Evolutionary conservation across 2,888 invertebrate species (phyloP).

Genomic region (Rotaria macrura): DNA sequence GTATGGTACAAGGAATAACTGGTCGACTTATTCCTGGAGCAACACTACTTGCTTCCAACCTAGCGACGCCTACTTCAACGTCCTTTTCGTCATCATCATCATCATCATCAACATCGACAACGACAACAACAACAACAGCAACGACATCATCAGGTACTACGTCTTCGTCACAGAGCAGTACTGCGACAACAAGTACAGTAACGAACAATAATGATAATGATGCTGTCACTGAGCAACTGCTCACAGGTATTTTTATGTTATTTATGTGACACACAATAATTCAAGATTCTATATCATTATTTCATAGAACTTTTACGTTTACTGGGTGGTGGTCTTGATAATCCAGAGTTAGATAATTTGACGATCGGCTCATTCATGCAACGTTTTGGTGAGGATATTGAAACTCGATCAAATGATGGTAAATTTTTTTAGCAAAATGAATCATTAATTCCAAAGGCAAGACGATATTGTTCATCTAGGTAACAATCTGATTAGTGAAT

Average conservation of each 20-base stretch:
- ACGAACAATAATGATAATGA: not conserved
- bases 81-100: not conserved
- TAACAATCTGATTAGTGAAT: not conserved
- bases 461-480: no score
- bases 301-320: not conserved
- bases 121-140: not conserved
- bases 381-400: slow-evolving; percentile 10
- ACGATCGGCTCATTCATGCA: slow-evolving; percentile 8
- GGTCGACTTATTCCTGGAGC: slow-evolving; percentile 9
- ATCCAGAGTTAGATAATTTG: not conserved
- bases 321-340: not conserved
- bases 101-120: not conserved
- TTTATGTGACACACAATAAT: not conserved
- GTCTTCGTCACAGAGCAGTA: not conserved
- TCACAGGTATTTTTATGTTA: not conserved
- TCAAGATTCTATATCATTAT: not conserved
- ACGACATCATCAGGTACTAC: not conserved
- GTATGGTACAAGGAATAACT: slow-evolving; percentile 13
- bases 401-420: not conserved
- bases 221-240: not conserved
- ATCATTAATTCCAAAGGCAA: no score
- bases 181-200: not conserved
- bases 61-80: not conserved
- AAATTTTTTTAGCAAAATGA: not conserved
- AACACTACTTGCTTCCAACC: not conserved